Conservation (phyloP, 2,797 vertebrate genomes). For the Glossophaga mutica region DNA sequence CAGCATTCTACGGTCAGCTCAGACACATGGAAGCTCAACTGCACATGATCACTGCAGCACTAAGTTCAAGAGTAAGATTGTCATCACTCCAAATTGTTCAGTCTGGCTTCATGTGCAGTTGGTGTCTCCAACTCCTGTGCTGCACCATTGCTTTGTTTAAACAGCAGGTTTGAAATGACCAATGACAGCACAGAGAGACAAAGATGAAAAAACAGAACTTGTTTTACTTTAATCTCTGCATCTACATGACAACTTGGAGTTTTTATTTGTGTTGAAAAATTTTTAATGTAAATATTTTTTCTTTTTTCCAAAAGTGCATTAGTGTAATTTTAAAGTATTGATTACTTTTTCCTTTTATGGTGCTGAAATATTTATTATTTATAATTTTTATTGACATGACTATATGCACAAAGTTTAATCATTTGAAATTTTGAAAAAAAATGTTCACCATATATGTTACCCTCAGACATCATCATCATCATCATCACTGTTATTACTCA, state of each 20-base stretch:
- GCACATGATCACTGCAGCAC: background rate
- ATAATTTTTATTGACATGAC: background rate
- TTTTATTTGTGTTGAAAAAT: background rate
- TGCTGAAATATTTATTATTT: background rate
- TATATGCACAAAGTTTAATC: background rate
- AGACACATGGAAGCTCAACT: background rate
- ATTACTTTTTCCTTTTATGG: background rate
- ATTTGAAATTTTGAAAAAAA: background rate
- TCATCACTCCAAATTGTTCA: background rate
- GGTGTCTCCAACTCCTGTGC: background rate
- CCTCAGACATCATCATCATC: background rate
- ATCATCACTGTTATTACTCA: background rate
- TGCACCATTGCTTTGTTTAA: background rate
- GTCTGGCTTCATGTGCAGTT: background rate
- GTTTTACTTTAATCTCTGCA: background rate
- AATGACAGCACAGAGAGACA: background rate
- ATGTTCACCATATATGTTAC: background rate
- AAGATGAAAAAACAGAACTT: background rate
- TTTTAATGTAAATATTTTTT: background rate
- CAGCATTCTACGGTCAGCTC: background rate
- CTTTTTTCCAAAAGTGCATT: background rate
- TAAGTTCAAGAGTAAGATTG: background rate
- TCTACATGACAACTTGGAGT: background rate
- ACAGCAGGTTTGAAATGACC: background rate
- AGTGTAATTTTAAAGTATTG: background rate